phyloP scores from a whole-genome alignment of 1,140 invertebrate genomes.

The Bombus terrestris region DNA sequence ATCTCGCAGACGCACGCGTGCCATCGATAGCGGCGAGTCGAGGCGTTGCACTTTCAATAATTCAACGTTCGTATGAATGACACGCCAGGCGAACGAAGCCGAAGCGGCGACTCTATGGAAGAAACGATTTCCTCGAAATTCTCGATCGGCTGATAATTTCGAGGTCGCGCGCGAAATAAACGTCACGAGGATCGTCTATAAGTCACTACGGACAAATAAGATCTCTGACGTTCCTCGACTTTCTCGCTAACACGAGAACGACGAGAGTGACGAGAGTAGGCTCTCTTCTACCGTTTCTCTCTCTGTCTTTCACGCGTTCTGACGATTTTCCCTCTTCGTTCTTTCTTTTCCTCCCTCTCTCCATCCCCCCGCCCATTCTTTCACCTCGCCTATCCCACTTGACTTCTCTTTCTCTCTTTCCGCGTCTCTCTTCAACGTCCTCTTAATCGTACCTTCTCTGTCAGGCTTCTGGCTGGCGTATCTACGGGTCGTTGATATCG shows the following conservation, averaged over 20 bases:
- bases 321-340: too few relatives aligned
- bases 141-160: slow-evolving; percentile 3
- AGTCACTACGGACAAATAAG: slow-evolving; percentile 35
- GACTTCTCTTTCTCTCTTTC: neutral
- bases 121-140: slow-evolving; percentile 20
- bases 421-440: neutral
- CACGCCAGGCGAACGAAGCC: neutral
- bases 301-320: neutral
- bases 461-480: slow-evolving; percentile 23
- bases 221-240: slow-evolving; percentile 6
- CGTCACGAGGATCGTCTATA: slow-evolving; percentile 20
- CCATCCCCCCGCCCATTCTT: slow-evolving; percentile 7
- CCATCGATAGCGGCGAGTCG: slow-evolving; percentile 17
- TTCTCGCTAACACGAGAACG: neutral
- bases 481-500: slow-evolving; percentile 73
- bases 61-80: slow-evolving; percentile 20
- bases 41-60: slow-evolving; percentile 22
- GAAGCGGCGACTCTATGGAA: neutral
- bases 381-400: neutral
- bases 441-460: neutral
- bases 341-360: too few relatives aligned
- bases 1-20: slow-evolving; percentile 13
- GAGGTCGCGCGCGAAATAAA: slow-evolving; percentile 10
- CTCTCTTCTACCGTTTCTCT: too few relatives aligned
- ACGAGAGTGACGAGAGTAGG: too few relatives aligned